These are phyloP conservation scores for Daboia siamensis DNA, from an alignment of 2,113 vertebrate species.

Conservation along the genomic window DNA sequence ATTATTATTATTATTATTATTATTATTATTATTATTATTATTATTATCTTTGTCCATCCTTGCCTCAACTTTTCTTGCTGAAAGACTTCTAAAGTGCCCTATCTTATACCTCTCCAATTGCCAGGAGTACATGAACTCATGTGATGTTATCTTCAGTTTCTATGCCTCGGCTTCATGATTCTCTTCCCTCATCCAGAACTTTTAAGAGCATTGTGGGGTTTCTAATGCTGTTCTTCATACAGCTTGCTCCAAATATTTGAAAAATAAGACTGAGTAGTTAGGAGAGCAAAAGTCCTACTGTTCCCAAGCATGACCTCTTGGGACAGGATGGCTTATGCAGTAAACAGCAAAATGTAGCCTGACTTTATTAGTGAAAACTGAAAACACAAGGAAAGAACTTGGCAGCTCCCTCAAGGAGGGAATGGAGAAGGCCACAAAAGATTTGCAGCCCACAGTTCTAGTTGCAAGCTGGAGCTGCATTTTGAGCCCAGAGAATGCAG, in stretches of 20 bases:
- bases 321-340: neutral
- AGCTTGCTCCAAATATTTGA: neutral
- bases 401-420: neutral
- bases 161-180: neutral
- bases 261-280: neutral
- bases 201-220: neutral
- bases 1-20: no score
- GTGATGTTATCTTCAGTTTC: neutral
- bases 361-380: neutral
- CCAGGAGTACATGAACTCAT: neutral
- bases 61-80: neutral
- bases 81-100: neutral
- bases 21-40: no score
- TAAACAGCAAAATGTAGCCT: neutral
- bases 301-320: neutral
- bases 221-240: neutral
- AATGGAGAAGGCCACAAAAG: neutral
- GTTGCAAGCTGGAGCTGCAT: constrained; percentile 47
- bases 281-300: neutral
- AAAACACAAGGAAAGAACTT: neutral
- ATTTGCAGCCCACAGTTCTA: constrained; percentile 62
- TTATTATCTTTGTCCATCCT: no score
- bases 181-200: neutral
- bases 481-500: constrained; percentile 35
- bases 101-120: neutral